Percentiles rank a stretch among this genome's conserved stretches.
Evolutionary conservation across 2,888 invertebrate species (phyloP).

Genomic region (Caenorhabditis becei): DNA sequence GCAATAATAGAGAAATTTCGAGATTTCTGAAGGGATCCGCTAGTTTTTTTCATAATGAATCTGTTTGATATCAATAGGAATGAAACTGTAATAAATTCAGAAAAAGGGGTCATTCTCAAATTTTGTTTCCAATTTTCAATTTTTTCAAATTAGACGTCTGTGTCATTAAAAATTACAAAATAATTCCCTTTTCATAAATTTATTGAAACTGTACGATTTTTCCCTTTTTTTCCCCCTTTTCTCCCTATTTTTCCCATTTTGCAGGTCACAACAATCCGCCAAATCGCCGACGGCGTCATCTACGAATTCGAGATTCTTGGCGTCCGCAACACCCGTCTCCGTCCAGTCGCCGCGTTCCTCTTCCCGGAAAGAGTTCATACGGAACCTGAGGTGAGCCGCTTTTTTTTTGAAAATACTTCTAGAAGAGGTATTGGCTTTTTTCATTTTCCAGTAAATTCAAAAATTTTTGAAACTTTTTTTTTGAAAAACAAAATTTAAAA

Average conservation of each 20-base stretch:
- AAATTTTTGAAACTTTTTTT: no score
- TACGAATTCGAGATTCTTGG: constrained; percentile 52
- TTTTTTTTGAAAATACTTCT: background rate
- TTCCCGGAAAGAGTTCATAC: constrained; percentile 29
- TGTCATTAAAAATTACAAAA: no score
- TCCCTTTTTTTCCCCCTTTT: background rate
- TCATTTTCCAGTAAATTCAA: no score
- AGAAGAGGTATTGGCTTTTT: no score
- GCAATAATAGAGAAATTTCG: no score
- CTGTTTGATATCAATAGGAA: background rate
- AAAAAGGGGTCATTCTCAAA: no score
- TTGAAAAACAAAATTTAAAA: no score
- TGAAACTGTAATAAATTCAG: background rate
- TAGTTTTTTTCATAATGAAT: background rate
- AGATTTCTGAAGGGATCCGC: no score
- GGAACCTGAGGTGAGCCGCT: constrained; percentile 3
- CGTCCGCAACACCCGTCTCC: constrained; percentile 27
- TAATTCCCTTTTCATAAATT: no score
- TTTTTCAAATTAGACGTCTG: no score
- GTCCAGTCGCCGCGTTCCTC: constrained; percentile 36
- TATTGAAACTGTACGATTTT: no score
- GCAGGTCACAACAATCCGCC: constrained; percentile 26
- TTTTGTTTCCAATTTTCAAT: no score
- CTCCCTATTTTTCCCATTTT: background rate
- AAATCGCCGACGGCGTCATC: constrained; percentile 37